phyloP scores from a whole-genome alignment of 1,140 invertebrate genomes.

The Samia ricini region DNA sequence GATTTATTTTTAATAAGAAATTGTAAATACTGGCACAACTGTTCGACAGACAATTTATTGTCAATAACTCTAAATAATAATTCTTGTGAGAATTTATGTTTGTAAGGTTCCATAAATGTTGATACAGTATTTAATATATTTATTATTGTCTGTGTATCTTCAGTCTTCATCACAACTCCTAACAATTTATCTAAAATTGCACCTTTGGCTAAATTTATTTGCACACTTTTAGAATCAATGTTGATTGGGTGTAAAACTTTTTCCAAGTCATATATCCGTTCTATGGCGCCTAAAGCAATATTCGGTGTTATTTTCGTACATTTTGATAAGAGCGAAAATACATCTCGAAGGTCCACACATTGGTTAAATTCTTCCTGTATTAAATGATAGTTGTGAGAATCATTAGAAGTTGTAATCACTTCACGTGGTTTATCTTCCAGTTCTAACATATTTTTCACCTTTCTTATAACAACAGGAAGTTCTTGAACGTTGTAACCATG shows the following conservation, averaged over 20 bases:
- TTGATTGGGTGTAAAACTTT: conserved; percentile 38
- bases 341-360: conserved; percentile 62
- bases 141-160: conserved; percentile 68
- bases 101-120: conserved; percentile 69
- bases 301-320: conserved; percentile 73
- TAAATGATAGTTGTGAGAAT: conserved; percentile 56
- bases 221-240: conserved; percentile 37
- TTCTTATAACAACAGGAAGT: conserved; percentile 82
- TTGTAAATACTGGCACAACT: conserved; percentile 80
- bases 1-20: conserved; percentile 67
- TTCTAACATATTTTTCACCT: conserved; percentile 65
- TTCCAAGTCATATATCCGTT: conserved; percentile 68
- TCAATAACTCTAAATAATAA: conserved; percentile 80
- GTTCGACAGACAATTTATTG: conserved; percentile 79
- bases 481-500: conserved; percentile 84
- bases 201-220: conserved; percentile 65
- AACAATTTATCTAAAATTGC: conserved; percentile 69
- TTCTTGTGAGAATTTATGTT: conserved; percentile 80
- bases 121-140: conserved; percentile 66
- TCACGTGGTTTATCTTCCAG: conserved; percentile 28
- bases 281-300: conserved; percentile 70
- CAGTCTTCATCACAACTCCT: conserved; percentile 66
- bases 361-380: conserved; percentile 71
- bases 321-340: conserved; percentile 68
- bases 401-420: conserved; percentile 26